These are phyloP conservation scores for Melanotaenia trifasciata DNA, from an alignment of 2,797 vertebrate genomes.

Conservation along the genomic window DNA sequence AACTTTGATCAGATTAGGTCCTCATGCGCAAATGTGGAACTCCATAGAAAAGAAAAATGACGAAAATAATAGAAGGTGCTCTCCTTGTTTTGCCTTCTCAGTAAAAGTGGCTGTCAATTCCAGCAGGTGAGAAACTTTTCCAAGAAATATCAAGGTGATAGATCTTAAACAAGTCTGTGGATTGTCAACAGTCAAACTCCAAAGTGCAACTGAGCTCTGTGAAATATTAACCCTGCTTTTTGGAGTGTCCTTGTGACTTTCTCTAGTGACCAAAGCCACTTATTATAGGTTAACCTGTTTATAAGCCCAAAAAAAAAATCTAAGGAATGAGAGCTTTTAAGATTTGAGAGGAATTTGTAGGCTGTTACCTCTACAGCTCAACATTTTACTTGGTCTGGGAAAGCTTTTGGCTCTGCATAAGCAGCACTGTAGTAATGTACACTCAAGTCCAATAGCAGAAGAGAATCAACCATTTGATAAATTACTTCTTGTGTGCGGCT, in stretches of 20 bases:
- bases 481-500: constrained; percentile 89
- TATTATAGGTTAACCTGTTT: constrained; percentile 46
- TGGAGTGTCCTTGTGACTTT: constrained; percentile 71
- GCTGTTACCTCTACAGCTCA: constrained; percentile 67
- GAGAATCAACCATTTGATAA: constrained; percentile 16
- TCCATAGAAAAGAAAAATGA: constrained; percentile 40
- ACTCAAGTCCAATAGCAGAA: constrained; percentile 31
- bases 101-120: constrained; percentile 44
- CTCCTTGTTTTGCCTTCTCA: constrained; percentile 31
- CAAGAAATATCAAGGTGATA: constrained; percentile 58
- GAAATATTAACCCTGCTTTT: constrained; percentile 64
- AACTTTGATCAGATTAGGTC: constrained; percentile 63
- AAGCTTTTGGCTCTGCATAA: constrained; percentile 60
- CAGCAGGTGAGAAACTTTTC: constrained; percentile 52
- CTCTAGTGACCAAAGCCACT: constrained; percentile 60
- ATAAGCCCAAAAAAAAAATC: constrained; percentile 42
- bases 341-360: constrained; percentile 66
- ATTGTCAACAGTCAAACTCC: constrained; percentile 70
- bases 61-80: constrained; percentile 64
- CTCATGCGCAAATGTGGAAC: constrained; percentile 49
- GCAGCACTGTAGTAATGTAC: constrained; percentile 40
- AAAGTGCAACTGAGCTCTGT: constrained; percentile 53
- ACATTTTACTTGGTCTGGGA: constrained; percentile 68
- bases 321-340: constrained; percentile 60
- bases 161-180: constrained; percentile 46